These are phyloP conservation scores for Hirtodrosophila duncani DNA, from an alignment of 2,888 invertebrate species.

Conservation along the genomic window DNA sequence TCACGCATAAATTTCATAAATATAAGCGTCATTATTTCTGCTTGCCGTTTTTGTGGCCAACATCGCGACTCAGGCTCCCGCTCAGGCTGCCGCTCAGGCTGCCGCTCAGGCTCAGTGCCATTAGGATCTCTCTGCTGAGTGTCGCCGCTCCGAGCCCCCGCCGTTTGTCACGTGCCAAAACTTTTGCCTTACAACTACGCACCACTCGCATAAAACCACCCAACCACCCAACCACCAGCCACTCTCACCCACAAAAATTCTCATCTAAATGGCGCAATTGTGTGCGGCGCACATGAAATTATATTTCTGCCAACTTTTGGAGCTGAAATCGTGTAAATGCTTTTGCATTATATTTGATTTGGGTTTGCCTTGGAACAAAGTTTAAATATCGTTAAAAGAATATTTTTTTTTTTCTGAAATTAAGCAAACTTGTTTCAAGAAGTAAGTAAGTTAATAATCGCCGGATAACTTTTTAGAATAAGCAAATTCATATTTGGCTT, in stretches of 20 bases:
- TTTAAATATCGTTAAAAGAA: too few species aligned
- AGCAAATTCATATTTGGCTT: too few species aligned
- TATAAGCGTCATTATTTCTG: conserved; percentile 70
- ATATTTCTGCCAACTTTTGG: conserved; percentile 22
- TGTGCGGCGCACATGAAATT: conserved; percentile 61
- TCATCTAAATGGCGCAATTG: conserved; percentile 72
- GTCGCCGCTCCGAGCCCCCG: conserved; percentile 28
- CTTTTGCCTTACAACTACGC: conserved; percentile 37
- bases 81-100: conserved; percentile 10
- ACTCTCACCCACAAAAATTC: conserved; percentile 28
- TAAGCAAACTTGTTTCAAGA: not conserved
- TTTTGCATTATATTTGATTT: not conserved
- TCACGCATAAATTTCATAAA: conserved; percentile 75
- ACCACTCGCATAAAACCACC: conserved; percentile 11
- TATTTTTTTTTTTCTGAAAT: too few species aligned
- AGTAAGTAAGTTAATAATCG: too few species aligned
- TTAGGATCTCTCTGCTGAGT: too few species aligned
- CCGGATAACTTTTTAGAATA: too few species aligned
- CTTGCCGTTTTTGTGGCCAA: conserved; percentile 59
- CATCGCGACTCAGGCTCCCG: conserved; percentile 47
- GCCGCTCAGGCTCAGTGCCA: conserved; percentile 14
- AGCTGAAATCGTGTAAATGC: conserved; percentile 33
- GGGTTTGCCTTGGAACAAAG: not conserved
- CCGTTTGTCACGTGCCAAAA: conserved; percentile 68
- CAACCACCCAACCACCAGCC: not conserved